A percentile compares a stretch with the other conserved stretches of the same genome.
phyloP scores from a whole-genome alignment of 2,797 vertebrate genomes.

The Saxicola maurus region DNA sequence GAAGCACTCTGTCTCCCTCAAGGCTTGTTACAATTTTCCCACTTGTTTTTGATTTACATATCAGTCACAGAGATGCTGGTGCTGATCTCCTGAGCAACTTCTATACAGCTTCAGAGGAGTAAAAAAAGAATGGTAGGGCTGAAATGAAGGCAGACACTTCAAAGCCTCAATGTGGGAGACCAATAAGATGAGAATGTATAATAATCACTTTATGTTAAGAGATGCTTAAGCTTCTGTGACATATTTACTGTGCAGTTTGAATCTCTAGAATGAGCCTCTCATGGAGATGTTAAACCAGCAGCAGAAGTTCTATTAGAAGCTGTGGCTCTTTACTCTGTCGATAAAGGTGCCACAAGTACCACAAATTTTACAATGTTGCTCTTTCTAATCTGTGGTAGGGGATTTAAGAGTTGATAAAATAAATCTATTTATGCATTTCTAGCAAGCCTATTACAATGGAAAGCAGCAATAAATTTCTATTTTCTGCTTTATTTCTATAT shows the following conservation, averaged over 20 bases:
- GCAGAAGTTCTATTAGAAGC: background rate
- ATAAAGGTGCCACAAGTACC: background rate
- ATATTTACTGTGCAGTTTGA: background rate
- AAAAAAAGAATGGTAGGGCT: background rate
- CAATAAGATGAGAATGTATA: background rate
- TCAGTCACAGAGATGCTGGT: background rate
- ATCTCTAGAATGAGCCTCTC: background rate
- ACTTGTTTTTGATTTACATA: slow-evolving; percentile 29
- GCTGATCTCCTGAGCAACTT: background rate
- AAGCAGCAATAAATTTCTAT: background rate
- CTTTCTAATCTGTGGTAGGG: background rate
- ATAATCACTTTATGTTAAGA: slow-evolving; percentile 3
- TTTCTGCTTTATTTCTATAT: background rate
- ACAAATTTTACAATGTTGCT: background rate
- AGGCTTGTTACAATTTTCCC: background rate
- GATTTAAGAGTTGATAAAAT: background rate
- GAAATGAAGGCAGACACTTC: slow-evolving; percentile 27
- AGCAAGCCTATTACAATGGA: background rate
- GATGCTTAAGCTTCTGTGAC: background rate
- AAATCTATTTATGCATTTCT: background rate
- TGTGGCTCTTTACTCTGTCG: background rate
- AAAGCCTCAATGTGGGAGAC: background rate
- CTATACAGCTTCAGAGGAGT: background rate
- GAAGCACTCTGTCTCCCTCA: background rate
- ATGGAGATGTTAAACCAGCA: background rate